A percentile compares a stretch with the other conserved stretches of the same genome.
These are phyloP conservation scores for Coptodon bakossiorum DNA, from an alignment of 2,113 vertebrate genomes.

Conservation along the genomic window DNA sequence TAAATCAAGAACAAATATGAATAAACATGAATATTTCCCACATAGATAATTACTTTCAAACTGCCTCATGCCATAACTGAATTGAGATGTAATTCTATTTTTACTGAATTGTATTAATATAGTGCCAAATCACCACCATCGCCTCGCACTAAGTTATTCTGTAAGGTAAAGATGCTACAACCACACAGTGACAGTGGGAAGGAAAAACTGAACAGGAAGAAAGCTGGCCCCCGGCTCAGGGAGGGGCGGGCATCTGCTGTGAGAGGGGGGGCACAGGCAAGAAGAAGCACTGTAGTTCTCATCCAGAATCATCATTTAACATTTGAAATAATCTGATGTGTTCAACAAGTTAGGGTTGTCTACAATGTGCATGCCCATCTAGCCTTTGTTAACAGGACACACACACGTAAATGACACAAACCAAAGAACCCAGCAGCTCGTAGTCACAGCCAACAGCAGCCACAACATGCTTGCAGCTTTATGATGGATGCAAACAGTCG, in stretches of 20 bases:
- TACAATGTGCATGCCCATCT: background rate
- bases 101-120: background rate
- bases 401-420: background rate
- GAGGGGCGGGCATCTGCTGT: background rate
- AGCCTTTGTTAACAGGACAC: background rate
- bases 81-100: background rate
- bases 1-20: background rate
- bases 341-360: background rate
- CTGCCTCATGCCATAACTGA: background rate
- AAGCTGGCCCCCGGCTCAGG: background rate
- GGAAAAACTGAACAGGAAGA: background rate
- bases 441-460: background rate
- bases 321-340: background rate
- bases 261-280: background rate
- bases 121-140: background rate
- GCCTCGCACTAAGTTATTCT: background rate
- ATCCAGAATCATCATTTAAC: background rate
- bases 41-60: background rate
- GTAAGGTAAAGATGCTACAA: background rate
- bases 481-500: background rate
- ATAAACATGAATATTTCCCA: background rate
- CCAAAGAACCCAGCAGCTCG: background rate
- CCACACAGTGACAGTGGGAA: background rate
- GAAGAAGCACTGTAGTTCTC: background rate
- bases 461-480: background rate